phyloP scores from a whole-genome alignment of 1,140 invertebrate species.

The Macrocentrus cingulum region DNA sequence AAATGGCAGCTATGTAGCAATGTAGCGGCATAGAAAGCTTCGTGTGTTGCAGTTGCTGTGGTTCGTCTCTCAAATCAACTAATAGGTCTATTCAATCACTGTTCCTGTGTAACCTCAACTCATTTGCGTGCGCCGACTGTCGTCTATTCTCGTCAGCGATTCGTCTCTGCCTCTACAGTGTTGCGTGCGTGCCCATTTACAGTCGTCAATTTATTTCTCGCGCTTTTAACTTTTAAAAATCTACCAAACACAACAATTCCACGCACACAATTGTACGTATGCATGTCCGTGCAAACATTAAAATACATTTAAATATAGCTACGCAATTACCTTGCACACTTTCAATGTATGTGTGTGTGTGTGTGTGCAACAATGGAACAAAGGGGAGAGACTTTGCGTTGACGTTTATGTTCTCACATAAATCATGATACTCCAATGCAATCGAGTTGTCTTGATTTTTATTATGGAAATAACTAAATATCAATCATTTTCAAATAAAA shows the following conservation, averaged over 20 bases:
- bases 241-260: too few relatives aligned
- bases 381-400: too few relatives aligned
- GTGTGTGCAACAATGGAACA: not conserved
- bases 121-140: not conserved
- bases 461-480: too few relatives aligned
- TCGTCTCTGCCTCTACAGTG: conserved; percentile 16
- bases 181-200: conserved; percentile 8
- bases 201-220: conserved; percentile 9
- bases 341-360: not conserved
- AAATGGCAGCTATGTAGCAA: too few relatives aligned
- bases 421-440: too few relatives aligned
- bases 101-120: not conserved
- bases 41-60: not conserved
- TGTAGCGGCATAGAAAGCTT: too few relatives aligned
- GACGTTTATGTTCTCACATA: too few relatives aligned
- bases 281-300: not conserved
- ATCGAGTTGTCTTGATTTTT: too few relatives aligned
- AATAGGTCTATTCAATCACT: not conserved
- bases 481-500: too few relatives aligned
- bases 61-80: not conserved
- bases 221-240: too few relatives aligned
- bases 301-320: too few relatives aligned
- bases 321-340: too few relatives aligned
- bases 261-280: not conserved
- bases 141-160: conserved; percentile 10